Evolutionary conservation across 2,888 invertebrate species (phyloP).

Genomic region (Drosophila neotestacea): DNA sequence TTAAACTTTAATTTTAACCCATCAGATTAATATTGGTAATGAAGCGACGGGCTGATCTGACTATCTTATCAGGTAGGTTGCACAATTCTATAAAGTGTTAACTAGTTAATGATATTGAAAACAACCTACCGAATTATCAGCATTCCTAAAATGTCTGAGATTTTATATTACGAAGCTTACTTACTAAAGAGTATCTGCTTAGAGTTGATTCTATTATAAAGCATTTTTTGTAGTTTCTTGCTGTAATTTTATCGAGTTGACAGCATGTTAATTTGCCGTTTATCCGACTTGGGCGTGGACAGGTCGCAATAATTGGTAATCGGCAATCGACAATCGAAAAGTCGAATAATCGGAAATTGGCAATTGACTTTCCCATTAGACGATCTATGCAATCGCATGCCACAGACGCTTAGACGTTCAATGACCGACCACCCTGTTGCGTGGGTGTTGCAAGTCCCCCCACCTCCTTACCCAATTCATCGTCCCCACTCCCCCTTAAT

Average conservation of each 20-base stretch:
- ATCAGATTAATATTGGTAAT: too few relatives aligned
- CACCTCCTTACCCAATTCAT: neutral
- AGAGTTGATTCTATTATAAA: neutral
- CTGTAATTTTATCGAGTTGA: conserved; percentile 29
- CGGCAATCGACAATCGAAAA: conserved; percentile 46
- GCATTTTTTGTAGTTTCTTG: conserved; percentile 1
- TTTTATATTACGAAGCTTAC: too few relatives aligned
- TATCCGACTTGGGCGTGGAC: conserved; percentile 48
- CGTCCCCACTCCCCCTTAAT: neutral
- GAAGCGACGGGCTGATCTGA: too few relatives aligned
- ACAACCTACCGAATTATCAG: too few relatives aligned
- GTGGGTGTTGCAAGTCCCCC: conserved; percentile 34
- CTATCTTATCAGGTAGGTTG: too few relatives aligned
- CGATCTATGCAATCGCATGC: conserved; percentile 40
- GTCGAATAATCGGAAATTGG: conserved; percentile 32
- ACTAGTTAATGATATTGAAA: too few relatives aligned
- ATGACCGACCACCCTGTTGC: conserved; percentile 49
- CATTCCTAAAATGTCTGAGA: too few relatives aligned
- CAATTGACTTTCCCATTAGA: conserved; percentile 57
- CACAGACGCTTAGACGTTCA: conserved; percentile 55
- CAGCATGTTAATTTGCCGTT: conserved; percentile 63
- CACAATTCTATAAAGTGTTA: too few relatives aligned
- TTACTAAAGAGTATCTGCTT: neutral
- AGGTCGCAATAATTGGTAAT: conserved; percentile 61
- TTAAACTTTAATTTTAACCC: too few relatives aligned